Evolutionary conservation across 2,888 invertebrate species (phyloP), one percentile per base, ranked within the genome.

Genomic region (Dione juno): DNA sequence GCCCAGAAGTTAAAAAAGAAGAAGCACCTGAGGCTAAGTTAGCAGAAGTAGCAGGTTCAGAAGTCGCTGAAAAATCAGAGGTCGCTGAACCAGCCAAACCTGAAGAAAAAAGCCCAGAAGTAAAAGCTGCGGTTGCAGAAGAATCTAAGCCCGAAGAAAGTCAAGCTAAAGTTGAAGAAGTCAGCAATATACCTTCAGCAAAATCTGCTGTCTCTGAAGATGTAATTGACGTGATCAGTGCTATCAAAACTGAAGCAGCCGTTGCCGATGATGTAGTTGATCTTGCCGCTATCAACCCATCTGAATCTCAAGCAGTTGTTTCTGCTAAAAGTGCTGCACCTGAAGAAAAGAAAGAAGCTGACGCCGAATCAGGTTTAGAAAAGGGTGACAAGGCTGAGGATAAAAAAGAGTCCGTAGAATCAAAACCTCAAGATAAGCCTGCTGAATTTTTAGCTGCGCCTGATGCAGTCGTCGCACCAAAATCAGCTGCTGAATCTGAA

Each of bases 241-340:
- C 88, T 43, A 79, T 85, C 14, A 88, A 89, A 70, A 78, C 79
- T 73, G 79, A 84, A 28, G 87, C 87, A 66, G 84, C 87, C 45
- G 75, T 90, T 11, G 90, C 90, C 76, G 88, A 93, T 79, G 87
- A 92, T 72, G 79, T 83, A 9, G 76, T 85, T n/a, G 84, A 87
- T 63, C 79, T 83, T 7, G 83, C 84, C 43, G 84, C 82, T 14
- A 84, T 86, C 37, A 82, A 84, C 41, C 84, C 88, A 28, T 83
- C 84, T 48, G 84, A 88, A 73, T 78, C 85, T 54, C 91, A 93
- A 67, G 81, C 89, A 1, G 81, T 81, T 28, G 73, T 81, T n/a
- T 78, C 83, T 1, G 81, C 81, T 65, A 77, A 92, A 88, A 78
- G 92, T 87, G 82, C 93, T 84, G 77, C 91, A 52, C 71, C 83